Conservation (phyloP, 2,113 vertebrate species). For the Onychostruthus taczanowskii region DNA sequence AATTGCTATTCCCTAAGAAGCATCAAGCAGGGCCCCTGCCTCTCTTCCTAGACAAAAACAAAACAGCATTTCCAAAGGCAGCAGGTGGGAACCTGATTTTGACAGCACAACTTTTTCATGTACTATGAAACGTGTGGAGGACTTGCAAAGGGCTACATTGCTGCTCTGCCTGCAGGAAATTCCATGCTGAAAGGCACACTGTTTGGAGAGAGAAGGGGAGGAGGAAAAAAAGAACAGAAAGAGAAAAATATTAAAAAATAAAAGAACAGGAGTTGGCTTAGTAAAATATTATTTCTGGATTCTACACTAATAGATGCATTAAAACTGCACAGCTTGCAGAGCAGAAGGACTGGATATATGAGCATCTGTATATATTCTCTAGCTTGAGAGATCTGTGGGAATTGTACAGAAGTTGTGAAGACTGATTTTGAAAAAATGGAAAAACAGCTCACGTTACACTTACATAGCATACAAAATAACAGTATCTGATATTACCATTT, state of each 20-base stretch:
- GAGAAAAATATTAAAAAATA: neutral
- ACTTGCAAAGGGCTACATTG: neutral
- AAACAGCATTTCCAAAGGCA: neutral
- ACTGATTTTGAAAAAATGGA: neutral
- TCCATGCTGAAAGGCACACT: neutral
- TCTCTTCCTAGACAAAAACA: neutral
- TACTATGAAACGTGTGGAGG: neutral
- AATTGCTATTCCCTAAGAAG: neutral
- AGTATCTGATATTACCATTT: neutral
- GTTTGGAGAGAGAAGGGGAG: neutral
- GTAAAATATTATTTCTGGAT: neutral
- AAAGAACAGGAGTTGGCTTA: neutral
- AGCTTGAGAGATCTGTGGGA: neutral
- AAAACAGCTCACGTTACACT: neutral
- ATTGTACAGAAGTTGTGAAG: neutral
- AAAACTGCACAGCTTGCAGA: neutral
- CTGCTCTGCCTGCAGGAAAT: neutral
- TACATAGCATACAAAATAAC: neutral
- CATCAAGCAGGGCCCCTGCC: neutral
- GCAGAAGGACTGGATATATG: neutral
- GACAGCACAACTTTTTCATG: neutral
- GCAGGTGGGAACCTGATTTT: neutral
- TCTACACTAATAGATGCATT: neutral
- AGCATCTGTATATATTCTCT: neutral
- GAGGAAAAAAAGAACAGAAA: neutral